Conservation (phyloP, 2,113 vertebrate genomes). For the Gambusia holbrooki region DNA sequence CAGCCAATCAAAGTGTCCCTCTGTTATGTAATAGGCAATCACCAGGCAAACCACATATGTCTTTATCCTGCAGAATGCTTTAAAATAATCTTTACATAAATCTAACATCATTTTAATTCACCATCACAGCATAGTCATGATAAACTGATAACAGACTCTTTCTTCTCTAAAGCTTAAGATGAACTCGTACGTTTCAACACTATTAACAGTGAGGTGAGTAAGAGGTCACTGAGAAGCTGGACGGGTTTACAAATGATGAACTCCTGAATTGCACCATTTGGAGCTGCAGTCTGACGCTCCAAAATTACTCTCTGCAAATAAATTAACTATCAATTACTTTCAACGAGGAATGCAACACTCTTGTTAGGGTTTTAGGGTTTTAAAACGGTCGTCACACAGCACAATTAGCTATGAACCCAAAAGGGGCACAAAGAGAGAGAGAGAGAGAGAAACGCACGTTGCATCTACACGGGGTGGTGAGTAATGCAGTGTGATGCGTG, state of each 20-base stretch:
- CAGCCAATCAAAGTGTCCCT: constrained; percentile 52
- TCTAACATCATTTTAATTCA: too few species aligned
- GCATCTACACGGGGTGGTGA: background rate
- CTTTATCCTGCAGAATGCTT: constrained; percentile 16
- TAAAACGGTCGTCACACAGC: background rate
- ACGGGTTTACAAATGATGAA: constrained; percentile 26
- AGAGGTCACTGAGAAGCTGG: constrained; percentile 3
- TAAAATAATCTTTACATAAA: background rate
- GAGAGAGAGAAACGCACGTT: background rate
- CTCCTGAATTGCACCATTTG: constrained; percentile 29
- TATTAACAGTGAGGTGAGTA: background rate
- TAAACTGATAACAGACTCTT: background rate
- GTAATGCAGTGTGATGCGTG: constrained; percentile 5
- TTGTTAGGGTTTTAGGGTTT: too few species aligned
- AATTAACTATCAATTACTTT: background rate
- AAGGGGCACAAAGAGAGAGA: background rate
- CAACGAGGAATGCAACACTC: too few species aligned
- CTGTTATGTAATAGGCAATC: constrained; percentile 60
- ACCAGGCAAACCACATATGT: constrained; percentile 21
- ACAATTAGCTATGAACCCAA: background rate
- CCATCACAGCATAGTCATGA: too few species aligned
- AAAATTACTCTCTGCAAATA: constrained; percentile 2
- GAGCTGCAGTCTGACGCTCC: constrained; percentile 9
- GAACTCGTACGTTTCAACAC: background rate
- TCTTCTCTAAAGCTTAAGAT: background rate